phyloP scores from a whole-genome alignment of 2,113 vertebrate species.

The Canis aureus region DNA sequence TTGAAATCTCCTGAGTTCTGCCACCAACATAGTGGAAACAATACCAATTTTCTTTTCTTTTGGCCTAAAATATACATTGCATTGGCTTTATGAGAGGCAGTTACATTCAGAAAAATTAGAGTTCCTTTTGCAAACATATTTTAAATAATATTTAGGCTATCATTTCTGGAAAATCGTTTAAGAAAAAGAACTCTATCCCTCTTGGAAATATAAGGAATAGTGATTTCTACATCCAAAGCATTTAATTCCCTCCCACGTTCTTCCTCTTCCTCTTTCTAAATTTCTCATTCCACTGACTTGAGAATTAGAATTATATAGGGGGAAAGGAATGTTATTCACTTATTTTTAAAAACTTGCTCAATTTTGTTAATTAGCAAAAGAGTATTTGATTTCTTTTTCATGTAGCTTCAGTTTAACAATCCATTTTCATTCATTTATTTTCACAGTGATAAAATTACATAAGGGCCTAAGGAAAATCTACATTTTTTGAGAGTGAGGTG shows the following conservation, averaged over 20 bases:
- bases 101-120: slow-evolving; percentile 60
- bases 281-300: neutral
- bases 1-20: slow-evolving; percentile 56
- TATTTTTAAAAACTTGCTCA: neutral
- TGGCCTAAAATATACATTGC: slow-evolving; percentile 63
- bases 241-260: neutral
- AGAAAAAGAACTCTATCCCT: slow-evolving; percentile 24
- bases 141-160: slow-evolving; percentile 49
- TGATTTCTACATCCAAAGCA: neutral
- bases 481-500: neutral
- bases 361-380: slow-evolving; percentile 19
- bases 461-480: neutral
- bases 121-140: slow-evolving; percentile 60
- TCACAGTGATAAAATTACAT: neutral
- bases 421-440: slow-evolving; percentile 52
- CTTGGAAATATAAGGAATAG: neutral
- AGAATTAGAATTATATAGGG: neutral
- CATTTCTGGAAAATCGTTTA: slow-evolving; percentile 70
- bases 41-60: slow-evolving; percentile 66
- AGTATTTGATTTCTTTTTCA: slow-evolving; percentile 28
- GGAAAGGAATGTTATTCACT: neutral
- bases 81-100: slow-evolving; percentile 54
- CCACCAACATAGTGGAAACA: slow-evolving; percentile 74
- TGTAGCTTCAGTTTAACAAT: neutral
- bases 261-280: neutral